Conservation (phyloP, 2,113 vertebrate genomes). For the Salvelinus alpinus region DNA sequence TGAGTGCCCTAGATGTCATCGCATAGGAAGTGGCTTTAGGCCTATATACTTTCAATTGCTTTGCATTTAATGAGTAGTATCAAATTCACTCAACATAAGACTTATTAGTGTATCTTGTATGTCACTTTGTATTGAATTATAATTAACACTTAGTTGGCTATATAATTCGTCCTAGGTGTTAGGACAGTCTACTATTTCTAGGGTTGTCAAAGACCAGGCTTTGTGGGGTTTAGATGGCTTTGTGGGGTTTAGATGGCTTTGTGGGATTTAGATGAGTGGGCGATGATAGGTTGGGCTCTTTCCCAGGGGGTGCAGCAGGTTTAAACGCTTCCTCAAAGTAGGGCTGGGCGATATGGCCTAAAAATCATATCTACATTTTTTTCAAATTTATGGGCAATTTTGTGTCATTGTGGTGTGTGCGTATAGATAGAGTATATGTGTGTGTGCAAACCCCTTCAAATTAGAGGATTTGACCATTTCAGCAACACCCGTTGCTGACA, state of each 20-base stretch:
- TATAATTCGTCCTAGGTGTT: not conserved
- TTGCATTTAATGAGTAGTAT: not conserved
- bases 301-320: too few species aligned
- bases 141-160: not conserved
- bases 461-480: too few species aligned
- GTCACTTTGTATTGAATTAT: not conserved
- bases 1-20: slow-evolving; percentile 13
- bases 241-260: not conserved
- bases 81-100: not conserved
- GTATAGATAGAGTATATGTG: not conserved
- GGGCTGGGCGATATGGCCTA: too few species aligned
- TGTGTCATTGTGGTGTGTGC: not conserved
- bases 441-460: not conserved
- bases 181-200: not conserved
- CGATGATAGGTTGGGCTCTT: not conserved
- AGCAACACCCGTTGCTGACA: too few species aligned
- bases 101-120: not conserved
- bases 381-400: not conserved
- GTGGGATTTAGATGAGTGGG: not conserved
- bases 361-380: too few species aligned
- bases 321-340: too few species aligned
- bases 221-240: not conserved
- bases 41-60: not conserved
- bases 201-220: not conserved
- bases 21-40: slow-evolving; percentile 20